These are phyloP conservation scores for Halcyon badia DNA, from an alignment of 2,797 vertebrate genomes.

Conservation along the genomic window DNA sequence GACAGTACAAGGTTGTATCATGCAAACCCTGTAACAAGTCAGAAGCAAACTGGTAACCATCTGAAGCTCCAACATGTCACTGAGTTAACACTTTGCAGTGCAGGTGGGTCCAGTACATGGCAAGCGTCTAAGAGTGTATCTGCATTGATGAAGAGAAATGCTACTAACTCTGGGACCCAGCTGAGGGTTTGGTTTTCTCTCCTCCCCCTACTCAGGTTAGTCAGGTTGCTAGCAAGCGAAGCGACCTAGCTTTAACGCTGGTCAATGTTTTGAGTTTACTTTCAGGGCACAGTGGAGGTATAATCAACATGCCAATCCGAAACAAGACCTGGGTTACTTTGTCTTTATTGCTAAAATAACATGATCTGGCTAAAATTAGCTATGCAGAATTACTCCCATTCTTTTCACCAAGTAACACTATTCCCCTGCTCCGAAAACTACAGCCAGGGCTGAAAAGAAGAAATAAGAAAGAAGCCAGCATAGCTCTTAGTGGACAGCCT, in stretches of 20 bases:
- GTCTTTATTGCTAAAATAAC: background rate
- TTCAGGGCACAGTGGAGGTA: background rate
- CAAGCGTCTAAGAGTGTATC: background rate
- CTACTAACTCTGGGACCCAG: background rate
- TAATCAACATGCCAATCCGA: background rate
- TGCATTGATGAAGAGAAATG: background rate
- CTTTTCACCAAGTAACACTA: background rate
- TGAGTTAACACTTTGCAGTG: rapidly evolving
- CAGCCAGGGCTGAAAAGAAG: background rate
- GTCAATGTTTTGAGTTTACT: background rate
- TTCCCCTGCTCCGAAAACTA: background rate
- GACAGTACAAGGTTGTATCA: background rate
- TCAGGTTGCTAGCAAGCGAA: background rate
- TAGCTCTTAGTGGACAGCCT: background rate
- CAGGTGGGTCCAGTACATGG: background rate
- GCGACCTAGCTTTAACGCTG: background rate
- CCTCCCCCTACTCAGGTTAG: background rate
- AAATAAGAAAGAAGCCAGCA: background rate
- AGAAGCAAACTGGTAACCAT: background rate
- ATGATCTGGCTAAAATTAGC: background rate
- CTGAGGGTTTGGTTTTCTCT: background rate
- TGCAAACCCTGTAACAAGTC: rapidly evolving
- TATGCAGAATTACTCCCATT: background rate
- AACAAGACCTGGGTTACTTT: background rate
- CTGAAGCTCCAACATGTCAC: background rate